Base-by-base conservation (phyloP, 2,113 vertebrate species). In the Menura novaehollandiae region DNA sequence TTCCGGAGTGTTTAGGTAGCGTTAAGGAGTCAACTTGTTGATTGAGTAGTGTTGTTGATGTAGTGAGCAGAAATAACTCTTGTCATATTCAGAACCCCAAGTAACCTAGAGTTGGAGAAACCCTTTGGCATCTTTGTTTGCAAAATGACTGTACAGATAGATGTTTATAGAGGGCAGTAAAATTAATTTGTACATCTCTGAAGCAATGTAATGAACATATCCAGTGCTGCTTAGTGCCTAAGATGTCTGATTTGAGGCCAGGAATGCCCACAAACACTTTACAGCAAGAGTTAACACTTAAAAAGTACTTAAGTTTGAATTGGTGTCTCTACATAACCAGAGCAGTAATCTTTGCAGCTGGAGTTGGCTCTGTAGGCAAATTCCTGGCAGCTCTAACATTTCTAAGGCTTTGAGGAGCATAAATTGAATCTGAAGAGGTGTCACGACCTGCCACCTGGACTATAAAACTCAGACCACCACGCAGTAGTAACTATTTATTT, bases 371-470 rank as follows among this genome's bases (percentile, higher is more conserved):
- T 91, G 59, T 83, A 72, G 87, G 67, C 71, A 73, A 79, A 96
- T 95, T 96, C 94, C 84, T 97, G 85, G 82, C 3, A 10, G 35
- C 83, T 90, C 46, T 93, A 77, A 80, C 56, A 41, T 94, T 94
- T 95, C 73, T 58, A n/a, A 88, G 85, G 52, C 76, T 96, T 58
- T 64, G 60, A 92, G 88, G 63, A 88, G 83, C 85, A 68, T 72
- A 92, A 90, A 90, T 88, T 90, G 83, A 92, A 83, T 64, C 44
- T 89, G 67, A 90, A 92, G 88, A 96, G 64, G 79, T 95, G 92
- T 93, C 90, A 5, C 1, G n/a, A 84, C 85, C 88, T 96, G 66
- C 47, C 85, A 93, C 77, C 68, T 90, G 76, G 53, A 21, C 77
- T 88, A 9, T 91, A 74, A 94, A 94, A 89, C 64, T 80, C 37